A percentile compares a stretch with the other conserved stretches of the same genome.
Conservation (phyloP, 2,888 invertebrate genomes). For the Lysandra bellargus region DNA sequence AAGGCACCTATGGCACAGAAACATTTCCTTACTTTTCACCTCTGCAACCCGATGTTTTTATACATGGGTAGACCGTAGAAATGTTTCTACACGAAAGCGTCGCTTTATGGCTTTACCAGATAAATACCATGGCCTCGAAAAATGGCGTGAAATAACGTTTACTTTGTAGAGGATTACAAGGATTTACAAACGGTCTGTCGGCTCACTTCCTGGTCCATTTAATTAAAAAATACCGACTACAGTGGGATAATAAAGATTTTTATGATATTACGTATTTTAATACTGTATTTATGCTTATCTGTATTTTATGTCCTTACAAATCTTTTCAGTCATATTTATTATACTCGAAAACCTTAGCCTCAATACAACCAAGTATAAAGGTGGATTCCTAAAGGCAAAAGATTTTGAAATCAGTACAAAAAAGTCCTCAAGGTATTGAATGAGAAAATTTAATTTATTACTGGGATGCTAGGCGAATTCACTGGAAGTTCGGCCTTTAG, state of each 20-base stretch:
- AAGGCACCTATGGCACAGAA: too few species aligned
- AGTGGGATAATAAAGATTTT: background rate
- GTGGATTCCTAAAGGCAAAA: background rate
- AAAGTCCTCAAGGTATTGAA: background rate
- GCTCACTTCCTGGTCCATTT: background rate
- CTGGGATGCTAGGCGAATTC: background rate
- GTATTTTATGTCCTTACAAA: background rate
- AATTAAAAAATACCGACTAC: background rate
- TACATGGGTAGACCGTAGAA: too few species aligned
- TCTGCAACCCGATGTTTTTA: too few species aligned
- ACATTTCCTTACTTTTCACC: too few species aligned
- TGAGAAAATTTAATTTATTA: slow-evolving; percentile 5
- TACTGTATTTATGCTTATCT: background rate
- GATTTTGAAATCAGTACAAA: background rate
- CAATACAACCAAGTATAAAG: background rate
- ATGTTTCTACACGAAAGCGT: too few species aligned
- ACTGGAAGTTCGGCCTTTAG: background rate
- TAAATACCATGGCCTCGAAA: background rate
- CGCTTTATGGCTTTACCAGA: too few species aligned
- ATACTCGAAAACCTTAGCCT: background rate
- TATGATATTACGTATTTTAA: background rate
- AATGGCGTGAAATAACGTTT: background rate
- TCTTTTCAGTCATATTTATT: background rate
- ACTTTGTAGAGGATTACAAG: background rate
- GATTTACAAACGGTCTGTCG: background rate